These are phyloP conservation scores for Thecocarcelia acutangulata DNA, from an alignment of 2,888 invertebrate species.

Conservation along the genomic window DNA sequence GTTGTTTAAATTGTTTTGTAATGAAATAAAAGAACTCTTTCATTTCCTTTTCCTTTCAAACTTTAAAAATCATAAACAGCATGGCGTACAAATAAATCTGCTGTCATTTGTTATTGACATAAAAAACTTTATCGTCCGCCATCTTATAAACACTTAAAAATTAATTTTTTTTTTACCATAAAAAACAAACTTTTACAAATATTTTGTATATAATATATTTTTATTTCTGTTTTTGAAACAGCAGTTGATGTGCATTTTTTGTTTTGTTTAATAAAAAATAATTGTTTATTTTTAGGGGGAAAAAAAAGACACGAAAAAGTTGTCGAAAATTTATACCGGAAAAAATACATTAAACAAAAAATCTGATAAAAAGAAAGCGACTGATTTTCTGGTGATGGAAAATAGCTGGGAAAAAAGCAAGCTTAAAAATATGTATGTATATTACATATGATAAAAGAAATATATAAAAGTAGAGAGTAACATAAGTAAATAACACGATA, in stretches of 20 bases:
- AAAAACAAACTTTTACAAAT: slow-evolving; percentile 2
- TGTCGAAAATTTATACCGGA: too few species aligned
- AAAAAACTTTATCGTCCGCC: slow-evolving; percentile 48
- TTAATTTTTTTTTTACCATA: slow-evolving; percentile 39
- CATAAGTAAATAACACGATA: too few species aligned
- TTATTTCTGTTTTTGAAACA: slow-evolving; percentile 15
- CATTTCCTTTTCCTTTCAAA: background rate
- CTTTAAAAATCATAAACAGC: slow-evolving; percentile 8
- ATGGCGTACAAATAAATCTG: slow-evolving; percentile 37
- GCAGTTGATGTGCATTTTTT: slow-evolving; percentile 26
- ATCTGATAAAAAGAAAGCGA: too few species aligned
- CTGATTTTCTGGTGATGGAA: too few species aligned
- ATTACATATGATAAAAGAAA: too few species aligned
- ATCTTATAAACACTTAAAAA: slow-evolving; percentile 42
- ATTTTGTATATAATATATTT: slow-evolving; percentile 9
- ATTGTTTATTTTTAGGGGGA: too few species aligned
- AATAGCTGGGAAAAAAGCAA: too few species aligned
- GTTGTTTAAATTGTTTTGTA: slow-evolving; percentile 55
- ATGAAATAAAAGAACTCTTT: slow-evolving; percentile 1
- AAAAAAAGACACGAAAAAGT: too few species aligned
- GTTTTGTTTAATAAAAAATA: too few species aligned
- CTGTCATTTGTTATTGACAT: slow-evolving; percentile 53
- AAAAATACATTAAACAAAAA: too few species aligned
- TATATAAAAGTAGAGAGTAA: too few species aligned
- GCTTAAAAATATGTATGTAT: too few species aligned